A percentile compares a stretch with the other conserved stretches of the same genome.
Conservation (phyloP, 2,797 vertebrate genomes). For the Syndactyla subalaris region DNA sequence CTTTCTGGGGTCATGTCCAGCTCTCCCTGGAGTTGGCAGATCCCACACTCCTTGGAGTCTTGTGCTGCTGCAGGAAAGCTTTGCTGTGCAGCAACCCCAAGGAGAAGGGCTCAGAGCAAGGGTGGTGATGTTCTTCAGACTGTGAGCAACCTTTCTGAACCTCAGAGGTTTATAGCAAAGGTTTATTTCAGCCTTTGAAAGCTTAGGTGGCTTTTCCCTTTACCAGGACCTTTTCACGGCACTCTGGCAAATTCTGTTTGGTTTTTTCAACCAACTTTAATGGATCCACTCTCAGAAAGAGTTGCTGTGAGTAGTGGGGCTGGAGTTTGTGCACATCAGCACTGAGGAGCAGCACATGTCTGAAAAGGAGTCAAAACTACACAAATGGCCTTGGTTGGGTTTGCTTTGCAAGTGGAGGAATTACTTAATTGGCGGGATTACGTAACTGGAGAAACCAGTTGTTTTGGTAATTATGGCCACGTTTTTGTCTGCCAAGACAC, state of each 20-base stretch:
- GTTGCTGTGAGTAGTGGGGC: neutral
- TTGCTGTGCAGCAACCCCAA: neutral
- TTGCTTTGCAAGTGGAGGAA: neutral
- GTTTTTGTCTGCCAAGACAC: slow-evolving; percentile 28
- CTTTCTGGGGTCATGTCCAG: slow-evolving; percentile 52
- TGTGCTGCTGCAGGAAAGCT: neutral
- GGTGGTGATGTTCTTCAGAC: neutral
- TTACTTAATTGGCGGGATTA: slow-evolving; percentile 25
- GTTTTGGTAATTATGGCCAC: slow-evolving; percentile 1
- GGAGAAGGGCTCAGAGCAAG: neutral
- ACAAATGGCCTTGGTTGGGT: neutral
- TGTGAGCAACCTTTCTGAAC: neutral
- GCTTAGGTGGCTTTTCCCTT: neutral
- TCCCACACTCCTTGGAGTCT: neutral
- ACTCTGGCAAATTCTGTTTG: neutral
- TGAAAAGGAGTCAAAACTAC: neutral
- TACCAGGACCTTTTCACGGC: neutral
- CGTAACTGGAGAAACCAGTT: neutral
- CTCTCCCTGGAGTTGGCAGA: slow-evolving; percentile 20
- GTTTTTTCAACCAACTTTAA: neutral
- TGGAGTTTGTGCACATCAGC: neutral
- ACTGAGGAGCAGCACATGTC: neutral
- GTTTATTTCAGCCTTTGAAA: neutral
- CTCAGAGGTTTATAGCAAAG: neutral
- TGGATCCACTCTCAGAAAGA: neutral